Conservation (phyloP, 1,140 invertebrate species). For the Campoletis sonorensis region DNA sequence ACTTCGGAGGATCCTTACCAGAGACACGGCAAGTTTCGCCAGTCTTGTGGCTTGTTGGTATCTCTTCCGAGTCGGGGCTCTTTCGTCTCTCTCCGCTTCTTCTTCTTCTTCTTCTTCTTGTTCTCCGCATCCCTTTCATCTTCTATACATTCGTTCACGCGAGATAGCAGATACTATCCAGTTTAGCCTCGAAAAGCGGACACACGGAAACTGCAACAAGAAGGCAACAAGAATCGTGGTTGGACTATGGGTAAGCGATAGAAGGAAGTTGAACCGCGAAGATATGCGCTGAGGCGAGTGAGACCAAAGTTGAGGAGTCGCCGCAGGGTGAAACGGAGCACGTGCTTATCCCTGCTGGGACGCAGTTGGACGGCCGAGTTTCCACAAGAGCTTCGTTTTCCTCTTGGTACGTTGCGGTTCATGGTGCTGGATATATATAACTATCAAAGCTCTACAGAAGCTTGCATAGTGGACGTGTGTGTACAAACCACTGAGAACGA, state of each 20-base stretch:
- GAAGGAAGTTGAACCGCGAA: conserved; percentile 2
- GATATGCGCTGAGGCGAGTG: conserved; percentile 17
- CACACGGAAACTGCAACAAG: conserved; percentile 37
- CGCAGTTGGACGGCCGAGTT: conserved; percentile 37
- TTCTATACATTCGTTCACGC: conserved; percentile 21
- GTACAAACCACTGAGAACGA: conserved; percentile 4
- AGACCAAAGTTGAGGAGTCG: conserved; percentile 42
- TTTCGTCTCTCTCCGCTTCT: neutral
- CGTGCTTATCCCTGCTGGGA: conserved; percentile 21
- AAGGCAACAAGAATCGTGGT: conserved; percentile 39
- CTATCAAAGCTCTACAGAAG: neutral
- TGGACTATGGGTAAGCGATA: neutral
- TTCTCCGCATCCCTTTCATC: conserved; percentile 16
- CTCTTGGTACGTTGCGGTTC: conserved; percentile 27
- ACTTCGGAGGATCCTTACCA: conserved; percentile 24
- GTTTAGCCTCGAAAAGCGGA: conserved; percentile 33
- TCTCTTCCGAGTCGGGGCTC: neutral
- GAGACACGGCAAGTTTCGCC: conserved; percentile 35
- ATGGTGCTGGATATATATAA: neutral
- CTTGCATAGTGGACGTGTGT: neutral
- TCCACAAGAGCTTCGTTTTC: conserved; percentile 32
- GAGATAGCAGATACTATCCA: neutral
- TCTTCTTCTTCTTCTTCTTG: conserved; percentile 22
- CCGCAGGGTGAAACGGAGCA: conserved; percentile 32
- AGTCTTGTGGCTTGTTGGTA: conserved; percentile 42